These are phyloP conservation scores for Malthinus flaveolus DNA, from an alignment of 2,888 invertebrate genomes.

Conservation along the genomic window DNA sequence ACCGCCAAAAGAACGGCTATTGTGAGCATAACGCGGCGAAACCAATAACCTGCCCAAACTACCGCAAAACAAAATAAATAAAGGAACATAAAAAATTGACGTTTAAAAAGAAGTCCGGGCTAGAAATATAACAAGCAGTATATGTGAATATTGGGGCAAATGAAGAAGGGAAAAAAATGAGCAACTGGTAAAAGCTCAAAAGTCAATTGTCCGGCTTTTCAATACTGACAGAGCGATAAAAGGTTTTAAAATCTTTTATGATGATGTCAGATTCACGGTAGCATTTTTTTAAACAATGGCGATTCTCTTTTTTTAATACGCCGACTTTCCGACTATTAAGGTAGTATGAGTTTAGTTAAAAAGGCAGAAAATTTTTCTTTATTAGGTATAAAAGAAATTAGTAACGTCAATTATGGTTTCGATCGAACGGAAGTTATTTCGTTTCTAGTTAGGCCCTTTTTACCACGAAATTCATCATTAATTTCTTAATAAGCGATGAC, in stretches of 20 bases:
- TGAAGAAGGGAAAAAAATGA: slow-evolving; percentile 10
- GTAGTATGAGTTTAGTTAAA: slow-evolving; percentile 1
- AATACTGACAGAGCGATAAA: slow-evolving; percentile 33
- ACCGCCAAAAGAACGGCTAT: slow-evolving; percentile 26
- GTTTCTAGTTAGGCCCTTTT: neutral
- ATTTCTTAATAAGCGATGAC: slow-evolving; percentile 14
- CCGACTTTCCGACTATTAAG: slow-evolving; percentile 1
- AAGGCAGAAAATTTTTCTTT: slow-evolving; percentile 13
- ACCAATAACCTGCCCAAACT: slow-evolving; percentile 41
- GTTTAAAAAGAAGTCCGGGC: slow-evolving; percentile 36
- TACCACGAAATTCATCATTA: slow-evolving; percentile 23
- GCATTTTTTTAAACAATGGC: slow-evolving; percentile 30
- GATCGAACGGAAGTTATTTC: slow-evolving; percentile 7
- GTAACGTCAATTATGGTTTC: slow-evolving; percentile 12
- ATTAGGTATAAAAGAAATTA: slow-evolving; percentile 7
- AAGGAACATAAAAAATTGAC: slow-evolving; percentile 36
- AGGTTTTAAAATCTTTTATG: slow-evolving; percentile 29
- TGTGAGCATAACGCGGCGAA: slow-evolving; percentile 19
- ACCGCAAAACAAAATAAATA: slow-evolving; percentile 34
- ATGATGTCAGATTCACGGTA: slow-evolving; percentile 33
- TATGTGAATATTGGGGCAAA: slow-evolving; percentile 8
- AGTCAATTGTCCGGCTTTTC: slow-evolving; percentile 32
- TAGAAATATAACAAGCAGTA: slow-evolving; percentile 8
- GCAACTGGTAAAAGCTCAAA: slow-evolving; percentile 17
- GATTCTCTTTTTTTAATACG: slow-evolving; percentile 12